Base-by-base conservation (phyloP, 2,113 vertebrate genomes). In the Catharus minimus region DNA sequence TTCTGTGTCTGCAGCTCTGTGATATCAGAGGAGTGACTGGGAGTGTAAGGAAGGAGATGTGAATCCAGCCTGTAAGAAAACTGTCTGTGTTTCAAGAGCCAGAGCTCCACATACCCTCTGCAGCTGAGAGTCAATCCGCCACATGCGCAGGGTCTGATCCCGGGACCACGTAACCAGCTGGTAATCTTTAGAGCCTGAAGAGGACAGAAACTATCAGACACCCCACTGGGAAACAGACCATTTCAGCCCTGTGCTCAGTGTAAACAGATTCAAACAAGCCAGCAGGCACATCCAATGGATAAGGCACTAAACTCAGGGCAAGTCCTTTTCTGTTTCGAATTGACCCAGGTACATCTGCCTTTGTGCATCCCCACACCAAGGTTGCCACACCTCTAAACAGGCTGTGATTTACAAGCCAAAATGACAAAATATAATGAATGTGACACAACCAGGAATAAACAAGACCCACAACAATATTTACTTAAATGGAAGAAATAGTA, bases 91-190 rank as follows among this genome's bases (percentile, higher is more conserved):
- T 7, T 57, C 5, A 32, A 33, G n/a, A 67, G 66, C 3, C 62
- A 23, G 18, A 58, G 36, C 15, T 1, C 38, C 56, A 94, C 97
- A 1, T 95, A 99, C 99, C 98, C 98, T 98, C 97, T 99, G 99
- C 86, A 99, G 97, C 97, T 99, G 99, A 68, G 97, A 98, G 92
- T 99, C 99, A 26, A 99, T 98, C 32, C 99, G 97, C 99, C 99
- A 99, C 96, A 99, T 99, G 89, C 99, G 98, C 91, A 99, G 95
- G 1, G 98, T 99, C 98, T 99, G 99, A 75, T 99, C 99, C 49
- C 99, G 98, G 58, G 99, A 99, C 99, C 98, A 99, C 0, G 99
- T 99, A 52, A 99, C 99, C 95, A 99, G 97, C 91, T 99, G 99
- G 95, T 98, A 99, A 84, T 99, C 99, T 83, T 99, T 99, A 2